Percentiles rank a stretch among this genome's conserved stretches.
Conservation (phyloP, 2,888 invertebrate species). For the Pemphredon lugubris region DNA sequence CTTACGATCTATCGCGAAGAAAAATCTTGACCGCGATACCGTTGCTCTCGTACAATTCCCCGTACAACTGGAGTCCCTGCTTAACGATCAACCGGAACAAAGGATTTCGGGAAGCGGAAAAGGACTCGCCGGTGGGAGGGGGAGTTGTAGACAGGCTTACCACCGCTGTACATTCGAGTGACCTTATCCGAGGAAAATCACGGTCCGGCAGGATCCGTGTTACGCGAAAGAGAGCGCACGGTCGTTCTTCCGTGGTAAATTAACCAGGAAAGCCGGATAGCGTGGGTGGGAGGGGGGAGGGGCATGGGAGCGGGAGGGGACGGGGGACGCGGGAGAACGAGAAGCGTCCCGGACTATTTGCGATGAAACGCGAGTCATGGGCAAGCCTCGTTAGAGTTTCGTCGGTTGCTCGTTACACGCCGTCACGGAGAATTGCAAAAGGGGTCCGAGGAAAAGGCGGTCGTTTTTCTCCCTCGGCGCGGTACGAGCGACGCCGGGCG, state of each 20-base stretch:
- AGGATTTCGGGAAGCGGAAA: too few species aligned
- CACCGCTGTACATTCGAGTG: conserved; percentile 15
- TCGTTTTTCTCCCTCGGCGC: conserved; percentile 44
- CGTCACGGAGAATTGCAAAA: conserved; percentile 50
- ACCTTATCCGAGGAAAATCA: conserved; percentile 40
- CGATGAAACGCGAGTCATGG: conserved; percentile 59
- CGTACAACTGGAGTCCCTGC: too few species aligned
- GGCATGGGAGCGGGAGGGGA: background rate
- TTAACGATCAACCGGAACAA: too few species aligned
- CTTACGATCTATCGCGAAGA: too few species aligned
- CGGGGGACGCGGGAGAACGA: too few species aligned
- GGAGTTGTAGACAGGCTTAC: background rate
- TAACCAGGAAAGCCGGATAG: conserved; percentile 44
- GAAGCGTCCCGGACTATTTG: conserved; percentile 51
- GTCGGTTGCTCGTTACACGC: conserved; percentile 62
- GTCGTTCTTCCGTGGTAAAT: conserved; percentile 45
- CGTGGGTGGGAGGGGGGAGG: background rate
- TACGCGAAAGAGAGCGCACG: conserved; percentile 24
- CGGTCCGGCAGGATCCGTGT: conserved; percentile 3
- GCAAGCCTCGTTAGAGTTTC: conserved; percentile 66
- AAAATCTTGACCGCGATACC: too few species aligned
- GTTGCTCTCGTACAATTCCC: too few species aligned
- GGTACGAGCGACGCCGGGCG: conserved; percentile 15
- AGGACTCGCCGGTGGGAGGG: too few species aligned
- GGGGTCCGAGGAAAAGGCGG: conserved; percentile 44